These are phyloP conservation scores for Caenorhabditis sp. DNA, from an alignment of 2,888 invertebrate species.

Conservation along the genomic window DNA sequence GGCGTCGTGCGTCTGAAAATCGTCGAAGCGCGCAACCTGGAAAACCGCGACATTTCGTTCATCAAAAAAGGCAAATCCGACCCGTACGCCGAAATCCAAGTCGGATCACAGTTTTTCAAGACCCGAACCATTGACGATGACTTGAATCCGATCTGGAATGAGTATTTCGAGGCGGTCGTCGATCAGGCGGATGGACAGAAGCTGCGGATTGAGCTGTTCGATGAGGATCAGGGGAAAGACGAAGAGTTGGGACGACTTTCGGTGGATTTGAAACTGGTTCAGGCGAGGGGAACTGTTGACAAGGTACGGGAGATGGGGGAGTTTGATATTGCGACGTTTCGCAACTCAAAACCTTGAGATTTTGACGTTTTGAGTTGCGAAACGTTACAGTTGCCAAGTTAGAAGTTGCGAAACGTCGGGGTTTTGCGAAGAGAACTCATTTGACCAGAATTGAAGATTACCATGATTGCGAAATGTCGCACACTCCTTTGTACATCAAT, in stretches of 20 bases:
- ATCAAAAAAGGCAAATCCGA: conserved; percentile 97
- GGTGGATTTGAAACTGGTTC: conserved; percentile 85
- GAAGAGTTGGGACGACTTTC: conserved; percentile 94
- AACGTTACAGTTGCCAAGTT: too few relatives aligned
- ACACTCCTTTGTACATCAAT: too few relatives aligned
- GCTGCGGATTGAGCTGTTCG: conserved; percentile 89
- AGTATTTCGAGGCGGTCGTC: conserved; percentile 90
- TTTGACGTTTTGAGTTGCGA: too few relatives aligned
- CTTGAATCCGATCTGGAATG: conserved; percentile 97
- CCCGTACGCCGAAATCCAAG: conserved; percentile 90
- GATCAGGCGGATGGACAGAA: conserved; percentile 81
- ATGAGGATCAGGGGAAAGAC: conserved; percentile 94
- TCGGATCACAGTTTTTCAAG: conserved; percentile 95
- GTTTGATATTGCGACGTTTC: too few relatives aligned
- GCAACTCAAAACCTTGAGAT: too few relatives aligned
- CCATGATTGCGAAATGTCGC: too few relatives aligned
- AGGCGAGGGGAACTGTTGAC: conserved; percentile 88
- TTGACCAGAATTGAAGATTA: too few relatives aligned
- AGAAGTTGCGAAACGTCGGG: too few relatives aligned
- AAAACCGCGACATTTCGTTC: conserved; percentile 95
- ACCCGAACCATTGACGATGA: conserved; percentile 95
- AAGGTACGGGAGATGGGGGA: too few relatives aligned
- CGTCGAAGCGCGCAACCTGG: conserved; percentile 94
- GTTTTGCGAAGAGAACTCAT: too few relatives aligned
- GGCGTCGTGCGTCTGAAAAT: conserved; percentile 95